Percentiles rank a stretch among this genome's conserved stretches.
These are phyloP conservation scores for Momotus momota DNA, from an alignment of 2,797 vertebrate genomes.

Conservation along the genomic window DNA sequence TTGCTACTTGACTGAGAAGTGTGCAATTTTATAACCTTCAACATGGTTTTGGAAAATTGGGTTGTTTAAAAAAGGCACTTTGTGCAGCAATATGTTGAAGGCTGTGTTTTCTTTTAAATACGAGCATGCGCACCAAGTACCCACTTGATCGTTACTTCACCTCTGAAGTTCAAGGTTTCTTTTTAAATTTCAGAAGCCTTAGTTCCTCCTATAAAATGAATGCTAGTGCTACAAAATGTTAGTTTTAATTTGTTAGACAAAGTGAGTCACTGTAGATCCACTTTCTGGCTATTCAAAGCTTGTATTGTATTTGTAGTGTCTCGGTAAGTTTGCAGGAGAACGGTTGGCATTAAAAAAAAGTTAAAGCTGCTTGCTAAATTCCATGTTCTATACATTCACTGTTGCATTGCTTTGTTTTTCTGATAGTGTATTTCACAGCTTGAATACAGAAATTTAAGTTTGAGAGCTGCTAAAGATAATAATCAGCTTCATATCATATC, in stretches of 20 bases:
- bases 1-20: constrained; percentile 58
- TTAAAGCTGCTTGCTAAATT: background rate
- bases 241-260: background rate
- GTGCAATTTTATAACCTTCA: constrained; percentile 42
- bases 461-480: background rate
- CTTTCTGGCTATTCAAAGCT: background rate
- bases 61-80: constrained; percentile 17
- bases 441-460: background rate
- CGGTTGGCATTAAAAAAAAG: background rate
- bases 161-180: background rate
- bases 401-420: background rate
- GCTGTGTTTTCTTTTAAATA: background rate
- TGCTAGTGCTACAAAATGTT: background rate
- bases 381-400: background rate
- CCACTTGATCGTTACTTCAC: background rate
- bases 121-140: background rate
- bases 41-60: background rate
- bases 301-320: background rate
- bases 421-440: background rate
- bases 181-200: background rate
- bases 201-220: background rate
- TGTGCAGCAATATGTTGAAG: background rate
- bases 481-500: background rate
- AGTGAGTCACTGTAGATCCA: background rate
- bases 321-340: background rate